phyloP scores from a whole-genome alignment of 2,888 invertebrate genomes.

The Crioceris asparagi region DNA sequence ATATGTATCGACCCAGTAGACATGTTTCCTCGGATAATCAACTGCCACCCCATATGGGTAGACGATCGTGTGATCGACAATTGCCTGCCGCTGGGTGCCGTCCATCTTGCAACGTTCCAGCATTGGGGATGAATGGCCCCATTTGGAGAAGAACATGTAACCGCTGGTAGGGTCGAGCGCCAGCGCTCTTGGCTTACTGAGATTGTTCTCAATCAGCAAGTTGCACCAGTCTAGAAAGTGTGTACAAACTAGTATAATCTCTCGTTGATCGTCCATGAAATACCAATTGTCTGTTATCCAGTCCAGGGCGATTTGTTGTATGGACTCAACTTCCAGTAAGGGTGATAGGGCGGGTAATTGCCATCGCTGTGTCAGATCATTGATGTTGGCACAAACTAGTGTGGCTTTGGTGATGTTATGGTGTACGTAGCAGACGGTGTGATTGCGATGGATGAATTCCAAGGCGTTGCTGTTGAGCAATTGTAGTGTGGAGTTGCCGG shows the following conservation, averaged over 20 bases:
- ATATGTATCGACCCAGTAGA: slow-evolving; percentile 76
- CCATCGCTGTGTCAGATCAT: slow-evolving; percentile 51
- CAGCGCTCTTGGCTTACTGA: slow-evolving; percentile 54
- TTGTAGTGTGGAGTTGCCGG: slow-evolving; percentile 35
- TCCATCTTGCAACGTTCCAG: slow-evolving; percentile 55
- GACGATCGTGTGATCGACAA: slow-evolving; percentile 60
- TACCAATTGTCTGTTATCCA: slow-evolving; percentile 86
- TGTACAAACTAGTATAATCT: slow-evolving; percentile 29
- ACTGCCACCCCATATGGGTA: slow-evolving; percentile 65
- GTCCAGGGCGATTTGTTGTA: slow-evolving; percentile 67
- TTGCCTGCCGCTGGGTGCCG: slow-evolving; percentile 48
- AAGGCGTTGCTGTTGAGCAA: slow-evolving; percentile 41
- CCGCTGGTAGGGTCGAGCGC: slow-evolving; percentile 70
- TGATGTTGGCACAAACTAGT: slow-evolving; percentile 56
- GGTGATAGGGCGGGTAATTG: slow-evolving; percentile 48
- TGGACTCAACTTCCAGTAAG: slow-evolving; percentile 51
- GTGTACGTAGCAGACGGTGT: slow-evolving; percentile 63
- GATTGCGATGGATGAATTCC: slow-evolving; percentile 57
- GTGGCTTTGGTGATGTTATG: slow-evolving; percentile 44
- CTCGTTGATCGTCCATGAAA: slow-evolving; percentile 45
- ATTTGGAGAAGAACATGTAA: slow-evolving; percentile 66
- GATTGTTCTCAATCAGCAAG: slow-evolving; percentile 54
- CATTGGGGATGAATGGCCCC: slow-evolving; percentile 53
- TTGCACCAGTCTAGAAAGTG: slow-evolving; percentile 53
- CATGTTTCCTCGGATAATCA: slow-evolving; percentile 57